A percentile compares a stretch with the other conserved stretches of the same genome.
Evolutionary conservation across 1,140 invertebrate genomes (phyloP).

Genomic region (Pseudomyrmex sp.): DNA sequence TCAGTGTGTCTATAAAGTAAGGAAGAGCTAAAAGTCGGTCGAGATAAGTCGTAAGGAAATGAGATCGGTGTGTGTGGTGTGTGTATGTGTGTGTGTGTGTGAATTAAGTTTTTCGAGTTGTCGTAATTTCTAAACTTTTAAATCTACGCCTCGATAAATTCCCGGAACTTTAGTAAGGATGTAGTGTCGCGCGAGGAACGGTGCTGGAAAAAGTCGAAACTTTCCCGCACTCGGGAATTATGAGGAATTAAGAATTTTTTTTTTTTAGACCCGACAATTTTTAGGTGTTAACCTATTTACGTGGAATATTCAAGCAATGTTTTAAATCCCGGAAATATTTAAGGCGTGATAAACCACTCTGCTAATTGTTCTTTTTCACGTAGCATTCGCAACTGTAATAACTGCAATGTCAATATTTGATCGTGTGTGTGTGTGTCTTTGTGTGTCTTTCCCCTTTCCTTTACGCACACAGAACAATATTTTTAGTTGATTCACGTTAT

Average conservation of each 20-base stretch:
- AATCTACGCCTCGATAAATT: constrained; percentile 56
- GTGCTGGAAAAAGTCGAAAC: constrained; percentile 59
- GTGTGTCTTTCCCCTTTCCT: no score
- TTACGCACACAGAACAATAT: neutral
- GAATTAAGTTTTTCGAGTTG: constrained; percentile 59
- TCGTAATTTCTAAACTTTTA: constrained; percentile 61
- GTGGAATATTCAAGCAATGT: constrained; percentile 7
- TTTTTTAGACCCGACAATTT: constrained; percentile 15
- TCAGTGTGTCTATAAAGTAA: constrained; percentile 40
- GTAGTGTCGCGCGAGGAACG: constrained; percentile 43
- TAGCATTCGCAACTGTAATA: no score
- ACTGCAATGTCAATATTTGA: no score
- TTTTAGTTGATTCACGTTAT: constrained; percentile 26
- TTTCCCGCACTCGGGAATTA: constrained; percentile 43
- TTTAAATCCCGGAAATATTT: constrained; percentile 1
- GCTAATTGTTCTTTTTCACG: no score
- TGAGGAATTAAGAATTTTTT: constrained; percentile 56
- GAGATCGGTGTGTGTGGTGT: constrained; percentile 57
- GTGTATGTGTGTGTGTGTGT: constrained; percentile 55
- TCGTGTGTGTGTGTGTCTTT: no score
- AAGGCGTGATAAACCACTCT: neutral
- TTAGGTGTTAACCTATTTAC: constrained; percentile 40
- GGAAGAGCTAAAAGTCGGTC: constrained; percentile 2
- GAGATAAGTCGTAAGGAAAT: constrained; percentile 57
- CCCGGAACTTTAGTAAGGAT: constrained; percentile 48